Conservation (phyloP, 2,797 vertebrate genomes). For the Sebastes reedi region DNA sequence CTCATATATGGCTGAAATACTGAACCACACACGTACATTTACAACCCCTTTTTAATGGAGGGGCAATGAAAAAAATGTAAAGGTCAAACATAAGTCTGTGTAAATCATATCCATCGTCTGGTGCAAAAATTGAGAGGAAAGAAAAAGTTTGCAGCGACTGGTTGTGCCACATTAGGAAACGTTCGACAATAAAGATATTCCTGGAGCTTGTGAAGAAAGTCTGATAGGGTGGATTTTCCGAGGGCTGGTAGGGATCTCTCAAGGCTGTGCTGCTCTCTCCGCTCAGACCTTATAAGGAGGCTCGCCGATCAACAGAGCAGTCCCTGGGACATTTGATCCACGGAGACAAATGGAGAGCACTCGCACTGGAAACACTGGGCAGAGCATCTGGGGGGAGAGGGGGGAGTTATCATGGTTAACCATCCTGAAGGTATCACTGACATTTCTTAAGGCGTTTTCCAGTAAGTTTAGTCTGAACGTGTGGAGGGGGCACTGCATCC, state of each 20-base stretch:
- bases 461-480: conserved; percentile 18
- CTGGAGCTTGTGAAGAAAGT: conserved; percentile 42
- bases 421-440: conserved; percentile 47
- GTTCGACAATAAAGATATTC: conserved; percentile 39
- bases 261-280: conserved; percentile 65
- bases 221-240: conserved; percentile 64
- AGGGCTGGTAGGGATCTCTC: conserved; percentile 71
- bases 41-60: conserved; percentile 20
- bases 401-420: conserved; percentile 54
- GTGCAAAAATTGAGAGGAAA: not conserved
- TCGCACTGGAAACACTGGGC: conserved; percentile 72
- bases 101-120: not conserved
- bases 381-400: conserved; percentile 19
- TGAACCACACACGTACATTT: conserved; percentile 39
- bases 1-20: conserved; percentile 9
- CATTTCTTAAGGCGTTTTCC: conserved; percentile 39
- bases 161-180: conserved; percentile 3
- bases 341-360: conserved; percentile 80
- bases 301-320: conserved; percentile 68
- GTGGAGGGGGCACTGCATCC: conserved; percentile 4
- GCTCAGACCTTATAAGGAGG: conserved; percentile 83
- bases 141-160: not conserved
- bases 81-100: conserved; percentile 15
- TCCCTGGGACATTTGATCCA: conserved; percentile 76
- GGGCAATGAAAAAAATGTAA: conserved; percentile 36